These are phyloP conservation scores for Camponotus pennsylvanicus DNA, from an alignment of 1,140 invertebrate genomes.

Conservation along the genomic window DNA sequence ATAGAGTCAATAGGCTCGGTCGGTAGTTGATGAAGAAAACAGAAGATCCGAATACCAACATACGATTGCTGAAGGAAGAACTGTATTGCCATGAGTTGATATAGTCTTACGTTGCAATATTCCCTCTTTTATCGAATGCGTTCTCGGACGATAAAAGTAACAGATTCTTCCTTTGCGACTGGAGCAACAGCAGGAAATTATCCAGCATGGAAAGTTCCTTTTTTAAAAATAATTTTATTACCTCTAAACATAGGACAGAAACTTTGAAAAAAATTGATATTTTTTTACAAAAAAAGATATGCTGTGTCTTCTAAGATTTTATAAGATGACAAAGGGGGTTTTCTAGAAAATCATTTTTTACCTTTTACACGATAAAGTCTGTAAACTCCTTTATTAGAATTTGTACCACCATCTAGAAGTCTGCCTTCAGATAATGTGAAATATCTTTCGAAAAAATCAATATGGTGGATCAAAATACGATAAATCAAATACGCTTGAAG, in stretches of 20 bases:
- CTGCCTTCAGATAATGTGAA: too few relatives aligned
- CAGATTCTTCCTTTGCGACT: conserved; percentile 2
- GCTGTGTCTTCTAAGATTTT: background rate
- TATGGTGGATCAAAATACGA: too few relatives aligned
- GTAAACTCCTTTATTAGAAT: too few relatives aligned
- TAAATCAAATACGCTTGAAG: too few relatives aligned
- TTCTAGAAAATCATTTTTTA: background rate
- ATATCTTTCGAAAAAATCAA: too few relatives aligned
- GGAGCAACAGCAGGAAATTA: background rate
- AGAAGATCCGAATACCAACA: conserved; percentile 9
- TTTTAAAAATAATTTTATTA: conserved; percentile 2
- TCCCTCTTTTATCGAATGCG: background rate
- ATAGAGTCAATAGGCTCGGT: background rate
- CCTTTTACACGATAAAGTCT: background rate
- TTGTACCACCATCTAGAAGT: too few relatives aligned
- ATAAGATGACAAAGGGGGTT: background rate
- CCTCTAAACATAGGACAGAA: background rate
- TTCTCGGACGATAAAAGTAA: conserved; percentile 26
- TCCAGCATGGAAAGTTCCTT: background rate
- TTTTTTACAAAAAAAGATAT: background rate
- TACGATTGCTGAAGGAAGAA: background rate
- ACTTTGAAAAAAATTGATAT: background rate
- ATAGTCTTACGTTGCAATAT: background rate
- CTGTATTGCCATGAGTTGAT: conserved; percentile 41
- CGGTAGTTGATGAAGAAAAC: background rate